Base-by-base conservation (phyloP, 2,888 invertebrate genomes). In the Phytoseiulus persimilis region DNA sequence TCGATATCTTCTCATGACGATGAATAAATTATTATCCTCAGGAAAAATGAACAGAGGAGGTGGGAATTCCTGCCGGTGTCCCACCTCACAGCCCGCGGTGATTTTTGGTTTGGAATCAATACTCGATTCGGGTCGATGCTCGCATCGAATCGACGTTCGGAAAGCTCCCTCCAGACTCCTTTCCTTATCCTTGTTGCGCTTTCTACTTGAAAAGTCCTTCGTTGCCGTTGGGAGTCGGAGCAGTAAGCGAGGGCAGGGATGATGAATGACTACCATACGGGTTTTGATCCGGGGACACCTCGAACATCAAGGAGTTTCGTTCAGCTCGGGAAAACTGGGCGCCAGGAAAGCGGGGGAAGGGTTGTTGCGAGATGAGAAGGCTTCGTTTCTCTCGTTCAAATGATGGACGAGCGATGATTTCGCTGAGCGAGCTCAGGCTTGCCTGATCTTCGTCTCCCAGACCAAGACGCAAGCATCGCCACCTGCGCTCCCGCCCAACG, bases 401-500 rank as follows among this genome's bases (percentile, higher is more conserved):
- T 46, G 46, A 46, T 46, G 46, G 14, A 14, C 46, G 65, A 65
- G 65, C 65, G 65, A 65, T 65, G 65, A 65, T 6, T 18, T 23
- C 5, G 9, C 5, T 14, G 18, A 18, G 11, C 18, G 28, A 65
- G 92, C 91, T 91, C 45, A 87, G 87, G 87, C 32, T 45, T 87
- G 87, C 45, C 87, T 87, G 45, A 87, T 45, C 87, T 96, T 96
- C 93, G 95, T 95, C 93, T 97, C 97, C 97, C 97, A 97, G 89
- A 97, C 94, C 91, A 97, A 95, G 92, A 97, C 95, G 93, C 97
- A 96, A 31, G 97, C 96, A 94, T 96, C 96, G 92, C 91, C 90
- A 89, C 89, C 90, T 90, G 39, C 94, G 94, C 83, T 39, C 92
- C 91, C 92, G 92, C 90, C 92, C 93, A 83, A 90, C 83, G 89